Base-by-base conservation (phyloP, 1,140 invertebrate species). In the Drosophila murphyi region DNA sequence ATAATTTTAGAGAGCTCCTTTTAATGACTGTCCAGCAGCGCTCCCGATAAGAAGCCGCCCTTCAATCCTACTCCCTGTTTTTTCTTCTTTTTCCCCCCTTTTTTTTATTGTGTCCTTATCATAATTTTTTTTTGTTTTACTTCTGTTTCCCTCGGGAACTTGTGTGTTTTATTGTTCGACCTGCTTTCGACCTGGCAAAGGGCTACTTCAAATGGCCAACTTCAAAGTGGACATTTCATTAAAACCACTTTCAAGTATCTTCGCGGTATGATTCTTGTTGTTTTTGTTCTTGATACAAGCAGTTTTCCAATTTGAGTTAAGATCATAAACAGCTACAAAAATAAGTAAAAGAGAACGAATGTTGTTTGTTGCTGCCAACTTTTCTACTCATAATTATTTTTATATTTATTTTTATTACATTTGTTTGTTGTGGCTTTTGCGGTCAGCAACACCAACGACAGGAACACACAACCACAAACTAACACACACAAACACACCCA, bases 221-320 rank as follows among this genome's bases (percentile, higher is more conserved):
- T 82, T 86, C 82, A 88, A 88, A 82, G 79, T 69, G 72, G 68
- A 61, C 76, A 75, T 82, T 87, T 86, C 74, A 82, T 87, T 82
- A 76, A 70, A 78, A 81, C 55, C 75, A 76, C 71, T 78, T 65
- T 75, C 65, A 52, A 59, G 41, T 65, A 56, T 48, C 37, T 56
- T 34, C 31, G 57, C 63, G 57, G 32, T 20, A 20, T 20, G 20
- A 20, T 20, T 2, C 20, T 20, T 20, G 41, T 68, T 70, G 28
- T 43, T 37, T 57, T 37, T 67, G 65, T 54, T 61, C 20, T 62
- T 76, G 48, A 67, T 76, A 55, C 52, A 83, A 65, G 34, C 73
- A 77, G 68, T 76, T 64, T 34, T 78, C 57, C 69, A 68, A 74
- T 80, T 85, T 74, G 35, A 75, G 55, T 62, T 64, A 45, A 37